These are phyloP conservation scores for Phoebastria nigripes DNA, from an alignment of 2,797 vertebrate species.

Conservation along the genomic window DNA sequence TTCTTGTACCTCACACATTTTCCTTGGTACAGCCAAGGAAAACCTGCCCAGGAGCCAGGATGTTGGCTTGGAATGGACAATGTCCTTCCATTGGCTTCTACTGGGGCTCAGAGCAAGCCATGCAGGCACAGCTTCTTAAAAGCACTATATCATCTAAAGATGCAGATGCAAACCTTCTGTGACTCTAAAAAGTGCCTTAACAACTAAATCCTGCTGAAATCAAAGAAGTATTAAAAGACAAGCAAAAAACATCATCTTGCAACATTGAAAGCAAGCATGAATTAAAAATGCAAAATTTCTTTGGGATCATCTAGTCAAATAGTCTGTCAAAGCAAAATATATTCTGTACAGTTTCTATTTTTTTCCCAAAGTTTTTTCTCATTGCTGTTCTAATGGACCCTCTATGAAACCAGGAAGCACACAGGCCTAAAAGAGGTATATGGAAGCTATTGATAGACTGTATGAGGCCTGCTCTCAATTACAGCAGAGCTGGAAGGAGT, in stretches of 20 bases:
- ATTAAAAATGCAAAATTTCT: background rate
- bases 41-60: background rate
- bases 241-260: background rate
- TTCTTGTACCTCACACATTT: background rate
- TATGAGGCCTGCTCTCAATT: constrained; percentile 16
- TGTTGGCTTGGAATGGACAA: background rate
- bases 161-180: background rate
- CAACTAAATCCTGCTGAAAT: background rate
- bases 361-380: background rate
- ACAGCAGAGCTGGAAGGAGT: background rate
- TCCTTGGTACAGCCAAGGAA: background rate
- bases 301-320: background rate
- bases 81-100: background rate
- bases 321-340: background rate
- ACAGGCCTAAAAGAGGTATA: background rate
- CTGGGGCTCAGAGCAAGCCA: background rate
- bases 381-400: background rate
- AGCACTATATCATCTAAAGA: background rate
- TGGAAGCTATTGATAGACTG: background rate
- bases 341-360: background rate
- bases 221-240: background rate
- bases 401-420: background rate
- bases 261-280: background rate
- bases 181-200: background rate
- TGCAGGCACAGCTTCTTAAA: background rate